Conservation (phyloP, 2,797 vertebrate genomes). For the Microctenopoma steveboyesi region DNA sequence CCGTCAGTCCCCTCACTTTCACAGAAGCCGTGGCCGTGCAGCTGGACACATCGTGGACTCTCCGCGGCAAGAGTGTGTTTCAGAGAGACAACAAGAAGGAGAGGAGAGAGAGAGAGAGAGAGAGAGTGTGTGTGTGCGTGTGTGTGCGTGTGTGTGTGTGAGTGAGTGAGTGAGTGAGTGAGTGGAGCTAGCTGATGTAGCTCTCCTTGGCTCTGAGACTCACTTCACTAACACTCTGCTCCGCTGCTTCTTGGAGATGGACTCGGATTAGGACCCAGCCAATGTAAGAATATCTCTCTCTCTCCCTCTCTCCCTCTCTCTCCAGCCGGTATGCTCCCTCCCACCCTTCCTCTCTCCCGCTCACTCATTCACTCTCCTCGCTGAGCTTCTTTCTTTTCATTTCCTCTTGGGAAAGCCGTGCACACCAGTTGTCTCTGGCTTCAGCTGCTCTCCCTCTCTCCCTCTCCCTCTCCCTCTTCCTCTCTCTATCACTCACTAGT, state of each 20-base stretch:
- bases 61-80: slow-evolving; percentile 53
- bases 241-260: slow-evolving; percentile 80
- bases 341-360: slow-evolving; percentile 72
- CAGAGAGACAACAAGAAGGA: not conserved
- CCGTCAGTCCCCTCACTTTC: slow-evolving; percentile 74
- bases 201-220: slow-evolving; percentile 75
- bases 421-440: slow-evolving; percentile 84
- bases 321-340: slow-evolving; percentile 72
- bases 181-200: slow-evolving; percentile 61
- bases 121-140: slow-evolving; percentile 35
- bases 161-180: slow-evolving; percentile 42
- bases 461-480: slow-evolving; percentile 53
- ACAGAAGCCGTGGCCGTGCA: slow-evolving; percentile 70
- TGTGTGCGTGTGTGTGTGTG: slow-evolving; percentile 38
- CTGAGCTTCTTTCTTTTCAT: slow-evolving; percentile 84
- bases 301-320: slow-evolving; percentile 41
- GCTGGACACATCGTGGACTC: slow-evolving; percentile 72
- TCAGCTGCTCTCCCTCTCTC: slow-evolving; percentile 74
- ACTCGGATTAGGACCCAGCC: slow-evolving; percentile 81
- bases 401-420: slow-evolving; percentile 86
- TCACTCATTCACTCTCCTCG: slow-evolving; percentile 81
- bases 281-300: slow-evolving; percentile 76
- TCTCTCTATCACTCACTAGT: slow-evolving; percentile 79
- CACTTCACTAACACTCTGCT: slow-evolving; percentile 80
- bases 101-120: slow-evolving; percentile 16